Evolutionary conservation across 2,888 invertebrate species (phyloP), one percentile per base, ranked within the genome.

Genomic region (Stenodema calcarata): DNA sequence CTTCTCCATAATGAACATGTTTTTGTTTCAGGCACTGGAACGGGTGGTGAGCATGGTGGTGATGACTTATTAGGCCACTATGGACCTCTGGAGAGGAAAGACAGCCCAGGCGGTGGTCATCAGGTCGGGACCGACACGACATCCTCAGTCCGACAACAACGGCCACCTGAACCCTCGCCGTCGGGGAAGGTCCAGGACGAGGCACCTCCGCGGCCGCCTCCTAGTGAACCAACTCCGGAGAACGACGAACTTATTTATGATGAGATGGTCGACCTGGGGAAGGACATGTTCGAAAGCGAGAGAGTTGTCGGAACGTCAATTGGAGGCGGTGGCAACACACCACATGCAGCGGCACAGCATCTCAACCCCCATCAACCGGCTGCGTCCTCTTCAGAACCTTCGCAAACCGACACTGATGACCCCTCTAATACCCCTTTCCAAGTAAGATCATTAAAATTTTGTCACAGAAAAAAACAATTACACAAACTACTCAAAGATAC

Each of bases 41-140:
- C 42, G 16, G 86, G 87, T 28, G 87, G 87, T 16, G 73, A 79
- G 23, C n/a, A 12, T 50, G 84, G 88, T 41, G 87, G 85, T 23
- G 89, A 89, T 42, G 86, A 88, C n/a, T 88, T 87, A n/a, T 87
- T 90, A 62, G 91, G 91, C 14, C 92, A 92, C 89, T 92, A 92
- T 87, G 91, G 90, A 80, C 92, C 92, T 41, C 91, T 93, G 87
- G 93, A 93, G 87, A 91, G 93, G 41, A 93, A 93, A 89, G 93
- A 93, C 88, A 90, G 91, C 30, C 90, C 90, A 50, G 84, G 70
- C 0, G 83, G 69, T 23, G 87, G 81, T 1, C 30, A 35, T 41
- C 83, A 83, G 11, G 41, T 50, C 9, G 44, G 62, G 27, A 18
- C 41, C 27, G 69, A 54, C 27, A 28, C 70, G 2, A 70, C 86